Evolutionary conservation across 2,113 vertebrate genomes (phyloP).

Genomic region (Triplophysa tibetana): DNA sequence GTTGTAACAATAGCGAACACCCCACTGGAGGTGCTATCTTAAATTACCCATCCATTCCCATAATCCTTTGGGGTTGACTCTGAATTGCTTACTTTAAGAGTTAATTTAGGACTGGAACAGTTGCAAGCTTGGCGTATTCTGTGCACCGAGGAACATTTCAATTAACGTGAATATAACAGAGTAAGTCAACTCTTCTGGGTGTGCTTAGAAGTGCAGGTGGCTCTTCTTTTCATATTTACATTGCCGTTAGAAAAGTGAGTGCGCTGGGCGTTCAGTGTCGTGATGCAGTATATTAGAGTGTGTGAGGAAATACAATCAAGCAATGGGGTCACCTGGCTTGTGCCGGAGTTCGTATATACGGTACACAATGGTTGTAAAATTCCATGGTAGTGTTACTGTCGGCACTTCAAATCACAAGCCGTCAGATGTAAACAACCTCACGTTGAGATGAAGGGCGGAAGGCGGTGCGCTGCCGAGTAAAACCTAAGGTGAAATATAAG

Average conservation of each 20-base stretch:
- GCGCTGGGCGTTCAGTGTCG: slow-evolving; percentile 57
- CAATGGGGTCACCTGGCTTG: slow-evolving; percentile 11
- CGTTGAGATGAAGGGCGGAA: no score
- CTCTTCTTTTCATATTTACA: slow-evolving; percentile 58
- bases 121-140: slow-evolving; percentile 18
- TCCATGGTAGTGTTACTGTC: no score
- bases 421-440: no score
- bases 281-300: slow-evolving; percentile 57
- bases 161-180: slow-evolving; percentile 55
- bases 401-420: no score
- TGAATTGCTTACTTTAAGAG: background rate
- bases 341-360: no score
- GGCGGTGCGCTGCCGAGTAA: no score
- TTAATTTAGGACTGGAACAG: slow-evolving; percentile 21
- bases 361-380: no score
- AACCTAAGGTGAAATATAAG: no score
- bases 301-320: slow-evolving; percentile 6
- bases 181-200: slow-evolving; percentile 62
- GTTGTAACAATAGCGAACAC: slow-evolving; percentile 8
- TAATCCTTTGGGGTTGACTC: background rate
- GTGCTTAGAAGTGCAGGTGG: slow-evolving; percentile 58
- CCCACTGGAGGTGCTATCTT: slow-evolving; percentile 13
- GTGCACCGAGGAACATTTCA: slow-evolving; percentile 41
- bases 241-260: slow-evolving; percentile 46
- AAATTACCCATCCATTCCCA: slow-evolving; percentile 18